Percentiles rank a stretch among this genome's conserved stretches.
phyloP scores from a whole-genome alignment of 2,113 vertebrate species.

The Felis catus region DNA sequence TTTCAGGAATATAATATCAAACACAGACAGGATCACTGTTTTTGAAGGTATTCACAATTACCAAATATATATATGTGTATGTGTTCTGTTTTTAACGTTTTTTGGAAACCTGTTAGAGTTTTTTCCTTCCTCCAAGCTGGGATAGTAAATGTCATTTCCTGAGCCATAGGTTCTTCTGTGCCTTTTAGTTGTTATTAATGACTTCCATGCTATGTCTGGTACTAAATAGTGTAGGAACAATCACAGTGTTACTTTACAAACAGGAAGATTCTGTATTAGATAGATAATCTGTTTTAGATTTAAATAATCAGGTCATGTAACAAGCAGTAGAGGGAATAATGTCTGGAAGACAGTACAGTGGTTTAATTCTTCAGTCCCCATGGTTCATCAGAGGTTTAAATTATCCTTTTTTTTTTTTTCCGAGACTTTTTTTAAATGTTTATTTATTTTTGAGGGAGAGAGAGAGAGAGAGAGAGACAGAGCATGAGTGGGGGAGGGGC shows the following conservation, averaged over 20 bases:
- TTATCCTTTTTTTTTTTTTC: neutral
- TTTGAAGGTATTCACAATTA: neutral
- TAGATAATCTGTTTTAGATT: neutral
- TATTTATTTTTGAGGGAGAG: too few relatives aligned
- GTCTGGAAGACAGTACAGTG: neutral
- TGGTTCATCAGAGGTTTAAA: neutral
- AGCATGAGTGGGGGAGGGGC: too few relatives aligned
- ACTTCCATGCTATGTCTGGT: neutral
- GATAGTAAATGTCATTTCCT: neutral
- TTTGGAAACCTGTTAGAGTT: neutral
- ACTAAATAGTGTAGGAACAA: neutral
- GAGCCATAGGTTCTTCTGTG: neutral
- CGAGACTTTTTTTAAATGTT: too few relatives aligned
- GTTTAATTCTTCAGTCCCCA: neutral
- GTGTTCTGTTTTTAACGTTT: neutral
- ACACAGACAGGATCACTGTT: neutral
- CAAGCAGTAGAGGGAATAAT: neutral
- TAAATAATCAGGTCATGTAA: neutral
- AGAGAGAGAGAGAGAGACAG: too few relatives aligned
- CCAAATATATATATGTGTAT: neutral
- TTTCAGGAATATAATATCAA: neutral
- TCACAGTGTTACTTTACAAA: neutral
- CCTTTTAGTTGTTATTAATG: neutral
- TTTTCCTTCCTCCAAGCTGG: neutral
- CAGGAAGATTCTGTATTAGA: neutral